phyloP scores from a whole-genome alignment of 2,113 vertebrate genomes.

The Pandion haliaetus region DNA sequence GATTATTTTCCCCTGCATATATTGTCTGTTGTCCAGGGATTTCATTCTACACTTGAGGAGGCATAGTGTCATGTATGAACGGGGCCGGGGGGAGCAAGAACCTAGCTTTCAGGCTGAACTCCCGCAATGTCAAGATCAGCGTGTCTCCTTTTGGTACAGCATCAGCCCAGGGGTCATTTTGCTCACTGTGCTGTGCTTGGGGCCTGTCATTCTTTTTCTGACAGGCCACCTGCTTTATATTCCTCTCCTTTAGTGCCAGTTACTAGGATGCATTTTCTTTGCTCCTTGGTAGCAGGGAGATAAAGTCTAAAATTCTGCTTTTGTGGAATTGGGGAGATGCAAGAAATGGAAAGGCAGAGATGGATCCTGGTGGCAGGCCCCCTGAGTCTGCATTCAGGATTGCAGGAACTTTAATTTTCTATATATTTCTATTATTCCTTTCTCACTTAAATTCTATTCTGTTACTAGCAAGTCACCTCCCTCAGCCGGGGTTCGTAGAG shows the following conservation, averaged over 20 bases:
- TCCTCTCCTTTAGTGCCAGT: neutral
- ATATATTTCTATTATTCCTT: neutral
- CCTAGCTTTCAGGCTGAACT: neutral
- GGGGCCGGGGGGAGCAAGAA: neutral
- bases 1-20: neutral
- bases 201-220: neutral
- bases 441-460: neutral
- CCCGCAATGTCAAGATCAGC: neutral
- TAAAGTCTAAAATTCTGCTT: neutral
- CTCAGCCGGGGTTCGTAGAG: neutral
- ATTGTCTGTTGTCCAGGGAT: neutral
- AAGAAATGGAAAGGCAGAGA: neutral
- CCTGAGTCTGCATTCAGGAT: neutral
- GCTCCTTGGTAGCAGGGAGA: neutral
- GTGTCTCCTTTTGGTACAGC: neutral
- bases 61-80: neutral
- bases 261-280: neutral
- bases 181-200: neutral
- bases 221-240: neutral
- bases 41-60: neutral
- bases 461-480: neutral
- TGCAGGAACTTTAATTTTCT: neutral
- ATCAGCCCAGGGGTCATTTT: neutral
- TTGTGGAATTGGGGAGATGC: neutral
- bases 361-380: neutral